A percentile compares a stretch with the other conserved stretches of the same genome.
These are phyloP conservation scores for Brachylomia viminalis DNA, from an alignment of 2,888 invertebrate species.

Conservation along the genomic window DNA sequence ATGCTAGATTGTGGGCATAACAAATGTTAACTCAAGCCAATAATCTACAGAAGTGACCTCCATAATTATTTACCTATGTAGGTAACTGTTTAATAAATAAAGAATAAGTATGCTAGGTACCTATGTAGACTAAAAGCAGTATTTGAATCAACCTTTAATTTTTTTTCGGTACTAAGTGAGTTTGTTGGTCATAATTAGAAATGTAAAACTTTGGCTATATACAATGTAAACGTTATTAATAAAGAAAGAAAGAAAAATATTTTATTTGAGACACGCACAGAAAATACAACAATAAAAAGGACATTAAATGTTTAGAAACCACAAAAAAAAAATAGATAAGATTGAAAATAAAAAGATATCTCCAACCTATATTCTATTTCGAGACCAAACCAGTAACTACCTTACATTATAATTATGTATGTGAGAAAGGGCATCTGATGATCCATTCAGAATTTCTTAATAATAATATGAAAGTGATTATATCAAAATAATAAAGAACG, in stretches of 20 bases:
- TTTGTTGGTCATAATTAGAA: not conserved
- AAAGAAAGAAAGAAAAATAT: too few species aligned
- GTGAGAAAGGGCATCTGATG: constrained; percentile 31
- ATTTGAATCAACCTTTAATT: not conserved
- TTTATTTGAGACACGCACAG: too few species aligned
- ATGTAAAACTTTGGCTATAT: not conserved
- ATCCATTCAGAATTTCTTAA: constrained; percentile 18
- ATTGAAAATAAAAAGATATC: not conserved
- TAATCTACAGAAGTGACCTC: not conserved
- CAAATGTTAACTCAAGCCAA: not conserved
- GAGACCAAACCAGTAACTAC: not conserved
- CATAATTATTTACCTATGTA: too few species aligned
- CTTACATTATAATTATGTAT: constrained; percentile 30
- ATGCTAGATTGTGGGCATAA: not conserved
- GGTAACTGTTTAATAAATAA: not conserved
- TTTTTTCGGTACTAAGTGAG: not conserved
- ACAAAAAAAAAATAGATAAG: not conserved
- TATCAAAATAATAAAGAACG: constrained; percentile 32
- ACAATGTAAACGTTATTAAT: not conserved
- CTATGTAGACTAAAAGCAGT: not conserved
- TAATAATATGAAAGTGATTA: constrained; percentile 39
- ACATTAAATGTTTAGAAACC: too few species aligned
- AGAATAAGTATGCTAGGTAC: not conserved
- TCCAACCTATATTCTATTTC: not conserved
- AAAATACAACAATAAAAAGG: too few species aligned